phyloP scores from a whole-genome alignment of 2,888 invertebrate genomes.

The Baronia brevicornis region DNA sequence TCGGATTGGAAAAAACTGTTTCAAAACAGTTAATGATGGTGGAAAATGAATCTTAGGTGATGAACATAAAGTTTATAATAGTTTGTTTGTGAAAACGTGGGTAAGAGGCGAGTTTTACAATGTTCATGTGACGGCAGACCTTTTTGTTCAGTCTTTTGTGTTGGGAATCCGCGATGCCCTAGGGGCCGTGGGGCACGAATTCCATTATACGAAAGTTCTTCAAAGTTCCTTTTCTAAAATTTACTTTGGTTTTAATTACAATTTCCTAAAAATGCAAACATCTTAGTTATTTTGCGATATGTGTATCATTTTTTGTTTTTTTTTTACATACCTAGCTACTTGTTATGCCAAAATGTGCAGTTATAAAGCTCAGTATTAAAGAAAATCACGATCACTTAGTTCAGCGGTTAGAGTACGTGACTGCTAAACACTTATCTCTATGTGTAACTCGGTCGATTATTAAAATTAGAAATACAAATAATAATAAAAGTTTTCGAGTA shows the following conservation, averaged over 20 bases:
- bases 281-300: slow-evolving; percentile 13
- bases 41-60: slow-evolving; percentile 41
- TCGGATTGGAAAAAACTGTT: slow-evolving; percentile 73
- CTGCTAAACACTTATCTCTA: no score
- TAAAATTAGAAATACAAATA: no score
- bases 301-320: no score
- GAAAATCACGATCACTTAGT: no score
- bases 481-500: no score
- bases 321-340: no score
- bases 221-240: slow-evolving; percentile 49
- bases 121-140: slow-evolving; percentile 72
- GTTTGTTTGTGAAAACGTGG: slow-evolving; percentile 38
- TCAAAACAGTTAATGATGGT: slow-evolving; percentile 36
- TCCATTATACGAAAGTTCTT: slow-evolving; percentile 69
- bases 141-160: slow-evolving; percentile 73
- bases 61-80: slow-evolving; percentile 40
- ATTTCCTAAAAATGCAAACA: slow-evolving; percentile 16
- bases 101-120: slow-evolving; percentile 68
- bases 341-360: no score
- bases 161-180: slow-evolving; percentile 64
- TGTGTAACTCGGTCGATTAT: no score
- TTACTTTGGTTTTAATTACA: slow-evolving; percentile 40
- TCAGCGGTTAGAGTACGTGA: no score
- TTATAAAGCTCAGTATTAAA: no score
- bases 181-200: slow-evolving; percentile 64